Conservation (phyloP, 2,113 vertebrate genomes). For the Phalacrocorax brasilianus region DNA sequence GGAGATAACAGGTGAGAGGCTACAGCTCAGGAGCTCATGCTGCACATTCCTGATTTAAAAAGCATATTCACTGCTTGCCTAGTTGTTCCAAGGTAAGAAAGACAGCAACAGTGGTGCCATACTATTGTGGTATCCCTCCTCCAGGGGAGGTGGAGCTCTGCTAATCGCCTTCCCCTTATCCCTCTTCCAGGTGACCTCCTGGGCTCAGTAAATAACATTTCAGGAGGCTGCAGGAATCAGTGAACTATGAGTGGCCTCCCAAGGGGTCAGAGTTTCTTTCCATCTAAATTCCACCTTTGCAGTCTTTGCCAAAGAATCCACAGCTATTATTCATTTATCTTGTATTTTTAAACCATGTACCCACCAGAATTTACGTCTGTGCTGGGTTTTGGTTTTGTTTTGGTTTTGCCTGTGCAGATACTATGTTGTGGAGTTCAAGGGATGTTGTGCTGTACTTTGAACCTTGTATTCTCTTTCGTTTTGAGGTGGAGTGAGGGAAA, state of each 20-base stretch:
- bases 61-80: not conserved
- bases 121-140: not conserved
- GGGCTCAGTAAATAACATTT: conserved; percentile 53
- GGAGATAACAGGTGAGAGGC: not conserved
- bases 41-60: not conserved
- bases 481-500: not conserved
- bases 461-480: not conserved
- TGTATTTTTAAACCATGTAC: not conserved
- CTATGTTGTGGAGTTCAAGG: not conserved
- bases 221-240: not conserved
- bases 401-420: not conserved
- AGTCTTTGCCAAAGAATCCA: not conserved
- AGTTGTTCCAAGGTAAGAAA: not conserved
- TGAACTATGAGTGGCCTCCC: conserved; percentile 73
- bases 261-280: not conserved
- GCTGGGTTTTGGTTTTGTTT: not conserved
- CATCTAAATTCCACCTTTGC: not conserved
- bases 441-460: not conserved
- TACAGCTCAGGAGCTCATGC: not conserved
- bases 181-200: conserved; percentile 47
- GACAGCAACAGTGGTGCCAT: not conserved
- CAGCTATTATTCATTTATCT: not conserved
- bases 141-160: not conserved
- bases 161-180: not conserved
- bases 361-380: not conserved